Evolutionary conservation across 2,888 invertebrate genomes (phyloP), one percentile per base, ranked within the genome.

Genomic region (Protophormia terraenovae): DNA sequence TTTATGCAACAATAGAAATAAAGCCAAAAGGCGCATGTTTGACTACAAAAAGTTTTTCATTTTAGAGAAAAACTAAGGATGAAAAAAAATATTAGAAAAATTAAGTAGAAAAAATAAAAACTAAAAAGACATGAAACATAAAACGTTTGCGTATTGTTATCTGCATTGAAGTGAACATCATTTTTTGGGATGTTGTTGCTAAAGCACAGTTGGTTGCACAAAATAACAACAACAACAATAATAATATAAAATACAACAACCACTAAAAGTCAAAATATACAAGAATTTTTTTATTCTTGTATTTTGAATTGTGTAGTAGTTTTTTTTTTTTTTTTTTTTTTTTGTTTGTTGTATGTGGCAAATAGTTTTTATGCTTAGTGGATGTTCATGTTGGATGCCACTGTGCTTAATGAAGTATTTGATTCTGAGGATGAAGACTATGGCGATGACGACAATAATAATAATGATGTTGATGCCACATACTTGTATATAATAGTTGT

Each of bases 121-220:
- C 22, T 10, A 27, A 38, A 16, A 14, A 67, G 16, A 22, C 77
- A 55, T 67, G 24, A 32, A 60, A 60, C 60, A 78, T 50, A 78
- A 69, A 79, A 80, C 71, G 45, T 64, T 79, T 76, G 38, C 87
- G 87, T 87, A 88, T 89, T 88, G 89, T 90, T 90, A 90, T 90
- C 90, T 90, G 90, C 90, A 90, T 87, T 89, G 88, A 88, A 87
- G 88, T 88, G 78, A 87, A 89, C 88, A 73, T 69, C 84, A 86
- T 86, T 80, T 87, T 78, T 82, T 66, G n/a, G 60, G 53, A 69
- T 79, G 75, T 80, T 80, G 84, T 67, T 84, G 80, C 62, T 80
- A 64, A 75, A 69, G 73, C 67, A 81, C 38, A 81, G 50, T 81
- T 62, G 60, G 60, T 60, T 69, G 75, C 73, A 75, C 60, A 69